Percentiles rank a stretch among this genome's conserved stretches.
These are phyloP conservation scores for Philereme transversata DNA, from an alignment of 2,888 invertebrate species.

Conservation along the genomic window DNA sequence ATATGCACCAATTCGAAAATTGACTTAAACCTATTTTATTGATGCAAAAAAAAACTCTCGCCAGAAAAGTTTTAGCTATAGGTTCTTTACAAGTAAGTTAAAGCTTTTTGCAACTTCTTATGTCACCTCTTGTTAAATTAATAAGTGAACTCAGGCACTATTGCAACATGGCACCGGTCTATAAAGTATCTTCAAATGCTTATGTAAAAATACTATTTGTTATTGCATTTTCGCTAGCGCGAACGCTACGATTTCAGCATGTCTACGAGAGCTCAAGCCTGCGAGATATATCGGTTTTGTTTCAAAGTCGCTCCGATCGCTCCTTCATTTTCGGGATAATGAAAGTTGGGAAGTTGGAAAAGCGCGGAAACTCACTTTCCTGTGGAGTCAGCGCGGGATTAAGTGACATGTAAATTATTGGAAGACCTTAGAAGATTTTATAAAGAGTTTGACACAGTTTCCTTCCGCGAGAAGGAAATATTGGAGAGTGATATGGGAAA, in stretches of 20 bases:
- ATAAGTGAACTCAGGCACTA: no score
- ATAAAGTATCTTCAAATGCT: no score
- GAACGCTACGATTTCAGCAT: background rate
- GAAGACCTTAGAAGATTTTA: conserved; percentile 38
- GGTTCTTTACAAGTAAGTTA: no score
- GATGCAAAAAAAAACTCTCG: no score
- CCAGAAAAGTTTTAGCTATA: no score
- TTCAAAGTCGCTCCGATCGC: conserved; percentile 56
- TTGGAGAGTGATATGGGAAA: conserved; percentile 1
- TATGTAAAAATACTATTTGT: background rate
- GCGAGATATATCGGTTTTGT: conserved; percentile 69
- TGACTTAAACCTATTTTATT: no score
- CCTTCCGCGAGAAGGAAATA: conserved; percentile 11
- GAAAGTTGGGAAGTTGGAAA: conserved; percentile 41
- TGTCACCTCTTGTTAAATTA: no score
- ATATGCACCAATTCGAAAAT: no score
- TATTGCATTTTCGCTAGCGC: background rate
- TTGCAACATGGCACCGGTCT: no score
- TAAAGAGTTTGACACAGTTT: conserved; percentile 39
- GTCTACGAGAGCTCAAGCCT: conserved; percentile 30
- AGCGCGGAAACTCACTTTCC: conserved; percentile 40
- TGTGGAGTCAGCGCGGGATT: conserved; percentile 41
- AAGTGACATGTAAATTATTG: conserved; percentile 43
- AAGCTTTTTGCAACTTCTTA: no score
- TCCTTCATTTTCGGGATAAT: conserved; percentile 56